Conservation (phyloP, 1,140 invertebrate species). For the Papilio machaon region DNA sequence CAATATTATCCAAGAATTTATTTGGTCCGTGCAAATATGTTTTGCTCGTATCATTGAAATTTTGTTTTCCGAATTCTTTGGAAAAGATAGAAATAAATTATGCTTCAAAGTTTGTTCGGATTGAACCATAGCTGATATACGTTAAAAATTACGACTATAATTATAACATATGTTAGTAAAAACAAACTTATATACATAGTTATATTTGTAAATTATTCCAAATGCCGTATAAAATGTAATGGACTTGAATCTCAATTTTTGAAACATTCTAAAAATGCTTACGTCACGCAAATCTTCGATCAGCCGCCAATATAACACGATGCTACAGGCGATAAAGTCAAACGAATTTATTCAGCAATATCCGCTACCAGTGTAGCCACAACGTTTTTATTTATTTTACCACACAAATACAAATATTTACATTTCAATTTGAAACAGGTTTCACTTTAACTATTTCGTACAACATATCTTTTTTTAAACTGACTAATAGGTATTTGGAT, state of each 20-base stretch:
- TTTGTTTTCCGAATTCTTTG: background rate
- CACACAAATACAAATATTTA: background rate
- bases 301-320: constrained; percentile 57
- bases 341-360: constrained; percentile 77
- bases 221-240: background rate
- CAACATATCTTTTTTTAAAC: background rate
- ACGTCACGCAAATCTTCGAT: constrained; percentile 69
- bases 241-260: constrained; percentile 15
- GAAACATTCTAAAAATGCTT: constrained; percentile 42
- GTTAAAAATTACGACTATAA: background rate
- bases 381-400: constrained; percentile 10
- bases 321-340: constrained; percentile 54
- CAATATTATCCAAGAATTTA: constrained; percentile 15
- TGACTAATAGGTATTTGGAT: background rate
- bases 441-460: background rate
- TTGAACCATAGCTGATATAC: background rate
- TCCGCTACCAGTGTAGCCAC: constrained; percentile 43
- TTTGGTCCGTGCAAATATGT: constrained; percentile 19
- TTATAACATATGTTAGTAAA: background rate
- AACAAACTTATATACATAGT: background rate
- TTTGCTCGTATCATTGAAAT: constrained; percentile 14
- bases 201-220: background rate
- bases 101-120: background rate
- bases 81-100: background rate
- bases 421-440: background rate